Base-by-base conservation (phyloP, 2,888 invertebrate species). In the Mesorhabditis belari region DNA sequence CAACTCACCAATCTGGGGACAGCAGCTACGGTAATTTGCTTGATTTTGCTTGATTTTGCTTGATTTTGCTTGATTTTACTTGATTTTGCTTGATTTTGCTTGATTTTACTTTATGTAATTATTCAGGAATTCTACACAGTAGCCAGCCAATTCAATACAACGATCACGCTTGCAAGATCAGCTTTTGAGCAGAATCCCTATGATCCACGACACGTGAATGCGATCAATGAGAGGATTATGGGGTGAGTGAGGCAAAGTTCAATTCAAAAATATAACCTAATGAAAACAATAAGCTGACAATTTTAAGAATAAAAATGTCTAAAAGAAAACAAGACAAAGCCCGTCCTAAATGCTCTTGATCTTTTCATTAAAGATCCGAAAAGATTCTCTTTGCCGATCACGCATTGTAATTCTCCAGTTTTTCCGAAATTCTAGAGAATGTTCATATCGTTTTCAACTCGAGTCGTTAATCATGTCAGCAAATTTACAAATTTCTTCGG, bases 191-290 rank as follows among this genome's bases (percentile, higher is more conserved):
- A 67, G 26, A 74, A 74, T 56, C 74, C 74, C 3, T 72, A 67
- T 50, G 74, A 74, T 54, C 55, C 65, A 23, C 64, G 66, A 35
- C 61, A 66, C 49, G 55, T 74, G 6, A 61, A 64, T 23, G 70
- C 64, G 5, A 64, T 74, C 4, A 74, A 74, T 54, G 71, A 74
- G 52, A 62, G 73, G 58, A 50, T 70, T 6, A 71, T 70, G 57
- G 63, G 67, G 73, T 73, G 23, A 19, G n/a, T 17, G 5, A 44
- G 4, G n/a, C n/a, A n/a, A 21, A 3, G 50, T 24, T 5, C 23
- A 44, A n/a, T 27, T 27, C 29, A 6, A 0, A 17, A 49, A 54
- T 27, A 57, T 25, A 25, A 17, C 23, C 19, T 12, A 23, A 21
- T 4, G 27, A 3, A 19, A n/a, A 1, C 12, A 35, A 35, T 35